Conservation (phyloP, 1,140 invertebrate genomes). For the Metaphire vulgaris region DNA sequence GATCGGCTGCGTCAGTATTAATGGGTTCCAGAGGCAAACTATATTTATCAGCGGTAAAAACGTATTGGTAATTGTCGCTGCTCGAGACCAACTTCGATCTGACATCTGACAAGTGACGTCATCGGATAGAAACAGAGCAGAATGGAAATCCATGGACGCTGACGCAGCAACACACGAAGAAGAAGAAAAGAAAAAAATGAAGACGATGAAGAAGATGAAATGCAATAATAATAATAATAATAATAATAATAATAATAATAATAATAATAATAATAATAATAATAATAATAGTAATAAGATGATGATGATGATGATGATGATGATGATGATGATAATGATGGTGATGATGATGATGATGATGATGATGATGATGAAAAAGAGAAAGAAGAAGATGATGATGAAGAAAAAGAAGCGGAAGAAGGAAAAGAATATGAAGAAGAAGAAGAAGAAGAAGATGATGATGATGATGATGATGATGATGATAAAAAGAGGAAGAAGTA, state of each 20-base stretch:
- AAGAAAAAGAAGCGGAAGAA: background rate
- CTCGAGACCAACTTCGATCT: too few relatives aligned
- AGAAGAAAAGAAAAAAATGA: background rate
- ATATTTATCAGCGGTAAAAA: background rate
- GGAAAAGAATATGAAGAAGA: background rate
- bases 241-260: background rate
- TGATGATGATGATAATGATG: constrained; percentile 1
- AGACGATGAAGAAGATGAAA: background rate
- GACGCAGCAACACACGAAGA: background rate
- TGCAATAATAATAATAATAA: background rate
- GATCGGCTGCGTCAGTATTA: too few relatives aligned
- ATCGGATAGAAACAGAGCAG: too few relatives aligned
- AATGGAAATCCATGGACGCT: too few relatives aligned
- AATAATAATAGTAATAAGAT: background rate
- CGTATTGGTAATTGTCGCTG: background rate
- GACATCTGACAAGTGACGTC: too few relatives aligned
- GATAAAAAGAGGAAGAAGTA: background rate
- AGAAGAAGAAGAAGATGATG: background rate
- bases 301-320: constrained; percentile 2
- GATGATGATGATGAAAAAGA: background rate
- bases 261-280: background rate
- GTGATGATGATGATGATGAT: background rate
- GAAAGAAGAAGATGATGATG: background rate
- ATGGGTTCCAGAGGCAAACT: too few relatives aligned
- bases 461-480: constrained; percentile 3